Percentiles rank a stretch among this genome's conserved stretches.
Conservation (phyloP, 2,113 vertebrate species). For the Chloroceryle aenea region DNA sequence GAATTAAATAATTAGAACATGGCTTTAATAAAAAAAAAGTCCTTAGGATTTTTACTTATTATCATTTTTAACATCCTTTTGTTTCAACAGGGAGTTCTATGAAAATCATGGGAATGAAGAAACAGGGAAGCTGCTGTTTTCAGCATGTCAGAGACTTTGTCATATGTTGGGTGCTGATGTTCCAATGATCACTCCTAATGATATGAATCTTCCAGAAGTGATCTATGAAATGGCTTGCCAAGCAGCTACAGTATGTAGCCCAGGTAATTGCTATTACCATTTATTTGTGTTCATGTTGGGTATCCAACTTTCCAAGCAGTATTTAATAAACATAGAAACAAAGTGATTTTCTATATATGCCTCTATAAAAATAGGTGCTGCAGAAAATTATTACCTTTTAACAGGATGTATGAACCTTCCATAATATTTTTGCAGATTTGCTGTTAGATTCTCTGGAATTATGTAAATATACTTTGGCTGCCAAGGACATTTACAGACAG, state of each 20-base stretch:
- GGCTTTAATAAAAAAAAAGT: background rate
- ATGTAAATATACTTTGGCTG: conserved; percentile 88
- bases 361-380: background rate
- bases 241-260: conserved; percentile 87
- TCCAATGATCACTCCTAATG: conserved; percentile 81
- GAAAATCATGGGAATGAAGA: conserved; percentile 80
- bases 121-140: conserved; percentile 86
- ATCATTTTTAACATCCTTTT: background rate
- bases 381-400: background rate
- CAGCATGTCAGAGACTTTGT: conserved; percentile 86
- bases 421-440: conserved; percentile 79
- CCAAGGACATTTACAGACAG: conserved; percentile 89
- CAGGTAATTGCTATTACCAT: conserved; percentile 75
- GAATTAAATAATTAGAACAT: background rate
- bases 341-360: background rate
- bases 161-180: conserved; percentile 86
- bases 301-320: background rate
- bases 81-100: conserved; percentile 80
- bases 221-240: conserved; percentile 87
- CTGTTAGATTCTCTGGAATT: conserved; percentile 91
- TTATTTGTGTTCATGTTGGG: background rate
- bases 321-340: background rate
- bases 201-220: conserved; percentile 83
- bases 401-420: background rate
- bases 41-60: background rate